phyloP scores from a whole-genome alignment of 2,797 vertebrate genomes.

The Gouania willdenowi region DNA sequence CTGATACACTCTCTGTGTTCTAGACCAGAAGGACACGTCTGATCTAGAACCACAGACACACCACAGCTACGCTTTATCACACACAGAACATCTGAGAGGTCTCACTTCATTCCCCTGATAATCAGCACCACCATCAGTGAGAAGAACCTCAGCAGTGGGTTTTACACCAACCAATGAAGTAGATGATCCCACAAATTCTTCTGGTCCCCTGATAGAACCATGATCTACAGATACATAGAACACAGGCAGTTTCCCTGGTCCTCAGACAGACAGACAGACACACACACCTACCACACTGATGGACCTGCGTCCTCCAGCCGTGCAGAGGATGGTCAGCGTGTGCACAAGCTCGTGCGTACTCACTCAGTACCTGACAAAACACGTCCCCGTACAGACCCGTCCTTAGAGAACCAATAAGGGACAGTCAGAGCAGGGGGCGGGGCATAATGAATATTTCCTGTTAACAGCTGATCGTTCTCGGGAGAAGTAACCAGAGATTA shows the following conservation, averaged over 20 bases:
- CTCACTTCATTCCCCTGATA: too few relatives aligned
- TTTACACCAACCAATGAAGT: too few relatives aligned
- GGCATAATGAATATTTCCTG: too few relatives aligned
- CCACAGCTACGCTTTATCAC: too few relatives aligned
- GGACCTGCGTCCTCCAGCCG: constrained; percentile 82
- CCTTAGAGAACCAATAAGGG: constrained; percentile 62
- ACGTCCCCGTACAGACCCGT: constrained; percentile 77
- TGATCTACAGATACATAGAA: too few relatives aligned
- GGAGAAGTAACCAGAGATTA: too few relatives aligned
- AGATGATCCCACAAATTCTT: too few relatives aligned
- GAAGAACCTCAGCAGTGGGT: too few relatives aligned
- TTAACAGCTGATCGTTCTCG: too few relatives aligned
- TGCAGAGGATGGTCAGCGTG: constrained; percentile 88
- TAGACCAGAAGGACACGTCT: constrained; percentile 75
- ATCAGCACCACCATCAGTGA: too few relatives aligned
- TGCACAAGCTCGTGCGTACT: constrained; percentile 90
- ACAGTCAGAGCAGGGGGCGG: constrained; percentile 17
- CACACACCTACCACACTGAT: constrained; percentile 86
- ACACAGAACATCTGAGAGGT: too few relatives aligned
- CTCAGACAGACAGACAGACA: background rate
- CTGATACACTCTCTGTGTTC: constrained; percentile 86
- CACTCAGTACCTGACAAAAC: constrained; percentile 88
- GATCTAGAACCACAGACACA: constrained; percentile 46
- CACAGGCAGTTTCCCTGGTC: background rate
- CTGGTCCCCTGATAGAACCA: too few relatives aligned